These are phyloP conservation scores for Ceratosolen solmsi DNA, from an alignment of 1,140 invertebrate genomes.

Conservation along the genomic window DNA sequence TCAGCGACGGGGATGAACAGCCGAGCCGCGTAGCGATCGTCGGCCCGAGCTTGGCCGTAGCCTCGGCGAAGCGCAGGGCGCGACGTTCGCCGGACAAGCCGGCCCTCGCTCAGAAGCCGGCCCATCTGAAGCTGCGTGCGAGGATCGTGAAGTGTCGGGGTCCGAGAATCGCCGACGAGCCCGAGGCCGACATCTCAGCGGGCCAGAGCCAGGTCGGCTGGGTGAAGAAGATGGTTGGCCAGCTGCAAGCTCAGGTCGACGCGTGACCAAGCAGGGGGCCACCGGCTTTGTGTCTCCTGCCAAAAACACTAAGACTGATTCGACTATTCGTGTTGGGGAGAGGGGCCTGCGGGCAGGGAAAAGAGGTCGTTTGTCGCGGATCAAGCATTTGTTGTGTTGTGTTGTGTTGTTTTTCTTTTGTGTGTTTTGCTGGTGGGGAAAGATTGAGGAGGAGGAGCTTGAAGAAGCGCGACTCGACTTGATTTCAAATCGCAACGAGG, in stretches of 20 bases:
- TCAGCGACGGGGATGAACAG: slow-evolving; percentile 81
- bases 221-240: slow-evolving; percentile 71
- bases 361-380: no score
- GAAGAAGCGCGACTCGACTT: no score
- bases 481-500: no score
- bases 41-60: slow-evolving; percentile 65
- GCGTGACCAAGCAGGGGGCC: slow-evolving; percentile 50
- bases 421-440: no score
- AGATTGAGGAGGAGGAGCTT: no score
- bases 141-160: slow-evolving; percentile 44
- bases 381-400: no score
- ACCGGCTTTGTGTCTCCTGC: no score
- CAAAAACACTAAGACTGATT: not conserved
- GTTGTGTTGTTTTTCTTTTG: no score
- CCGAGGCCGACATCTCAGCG: slow-evolving; percentile 65
- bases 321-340: no score
- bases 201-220: slow-evolving; percentile 71
- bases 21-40: slow-evolving; percentile 39
- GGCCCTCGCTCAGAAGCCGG: slow-evolving; percentile 62
- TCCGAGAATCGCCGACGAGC: not conserved
- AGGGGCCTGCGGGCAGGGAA: no score
- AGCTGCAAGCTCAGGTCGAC: slow-evolving; percentile 67
- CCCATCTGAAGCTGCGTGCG: slow-evolving; percentile 57
- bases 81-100: slow-evolving; percentile 25
- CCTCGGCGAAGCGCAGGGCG: slow-evolving; percentile 63